Evolutionary conservation across 2,113 vertebrate genomes (phyloP).

Genomic region (Crotalus tigris): DNA sequence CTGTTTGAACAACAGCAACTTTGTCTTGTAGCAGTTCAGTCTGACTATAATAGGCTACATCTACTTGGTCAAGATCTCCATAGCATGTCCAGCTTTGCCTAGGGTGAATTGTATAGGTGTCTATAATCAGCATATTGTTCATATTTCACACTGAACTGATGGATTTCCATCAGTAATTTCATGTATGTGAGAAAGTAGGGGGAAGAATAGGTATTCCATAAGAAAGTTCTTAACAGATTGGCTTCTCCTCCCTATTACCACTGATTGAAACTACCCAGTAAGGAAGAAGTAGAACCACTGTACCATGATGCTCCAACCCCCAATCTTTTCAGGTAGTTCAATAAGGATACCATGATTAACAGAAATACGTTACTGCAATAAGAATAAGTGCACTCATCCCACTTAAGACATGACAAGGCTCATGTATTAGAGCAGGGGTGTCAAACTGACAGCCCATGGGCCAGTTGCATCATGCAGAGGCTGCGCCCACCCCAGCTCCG

Average conservation of each 20-base stretch:
- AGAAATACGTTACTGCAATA: neutral
- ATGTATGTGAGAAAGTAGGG: neutral
- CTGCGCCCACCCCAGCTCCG: too few species aligned
- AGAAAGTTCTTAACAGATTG: neutral
- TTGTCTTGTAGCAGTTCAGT: neutral
- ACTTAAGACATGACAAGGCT: neutral
- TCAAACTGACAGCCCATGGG: too few species aligned
- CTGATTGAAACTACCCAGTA: neutral
- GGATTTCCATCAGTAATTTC: neutral
- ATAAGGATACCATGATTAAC: neutral
- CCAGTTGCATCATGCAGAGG: too few species aligned
- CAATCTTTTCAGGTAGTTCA: neutral
- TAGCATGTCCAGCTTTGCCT: neutral
- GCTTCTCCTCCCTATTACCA: neutral
- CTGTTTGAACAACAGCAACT: neutral
- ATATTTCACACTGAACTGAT: neutral
- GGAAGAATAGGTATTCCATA: neutral
- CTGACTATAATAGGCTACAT: neutral
- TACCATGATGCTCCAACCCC: neutral
- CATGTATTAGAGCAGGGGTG: neutral
- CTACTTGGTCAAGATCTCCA: neutral
- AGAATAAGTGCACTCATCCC: neutral
- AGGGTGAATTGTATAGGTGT: neutral
- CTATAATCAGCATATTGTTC: neutral
- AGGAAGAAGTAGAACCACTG: neutral